Evolutionary conservation across 1,140 invertebrate species (phyloP), one percentile per base, ranked within the genome.

Genomic region (Brachionus asplanchnoidis): DNA sequence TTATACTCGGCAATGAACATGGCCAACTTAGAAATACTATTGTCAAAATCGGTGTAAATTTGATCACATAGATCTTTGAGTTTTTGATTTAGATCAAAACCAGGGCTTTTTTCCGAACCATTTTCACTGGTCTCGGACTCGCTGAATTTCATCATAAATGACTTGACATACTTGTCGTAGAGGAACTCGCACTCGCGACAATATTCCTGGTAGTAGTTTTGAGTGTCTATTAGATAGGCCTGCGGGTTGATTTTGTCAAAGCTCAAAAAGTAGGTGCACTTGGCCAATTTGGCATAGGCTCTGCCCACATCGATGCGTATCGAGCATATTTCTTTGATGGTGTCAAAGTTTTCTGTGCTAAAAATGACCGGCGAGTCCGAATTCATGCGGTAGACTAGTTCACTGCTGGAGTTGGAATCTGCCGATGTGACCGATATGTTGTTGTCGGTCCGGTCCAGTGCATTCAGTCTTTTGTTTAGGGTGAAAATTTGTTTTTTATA

Each of bases 221-320:
- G 23, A 42, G 79, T n/a, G 8, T 82, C 53, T 32, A 17, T 65
- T 40, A 82, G 20, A 23, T 82, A 65, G 20, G n/a, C n/a, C 17
- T 82, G 53, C 3, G 42, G 1, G 14, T 46, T 75, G 32, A 75
- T 75, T 80, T 80, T 82, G n/a, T 82, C n/a, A 36, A 36, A 20
- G 32, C 79, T 82, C 11, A 82, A 65, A 32, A 82, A 28, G 14
- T 82, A 26, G 14, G 36, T 82, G 26, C 79, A 82, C 26, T 82
- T 82, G 32, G 20, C 79, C 32, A 82, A 44, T 68, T 82, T 82
- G 50, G 79, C 79, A 46, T 82, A 82, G 14, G 79, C 23, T 65
- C 79, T 26, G 12, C 79, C 79, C 1, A 82, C 53, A 46, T 82
- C 79, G 20, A 82, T 82, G 20, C 79, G 79, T 32, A 82, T 68